A percentile compares a stretch with the other conserved stretches of the same genome.
These are phyloP conservation scores for Leptopterna dolabrata DNA, from an alignment of 2,888 invertebrate species.

Conservation along the genomic window DNA sequence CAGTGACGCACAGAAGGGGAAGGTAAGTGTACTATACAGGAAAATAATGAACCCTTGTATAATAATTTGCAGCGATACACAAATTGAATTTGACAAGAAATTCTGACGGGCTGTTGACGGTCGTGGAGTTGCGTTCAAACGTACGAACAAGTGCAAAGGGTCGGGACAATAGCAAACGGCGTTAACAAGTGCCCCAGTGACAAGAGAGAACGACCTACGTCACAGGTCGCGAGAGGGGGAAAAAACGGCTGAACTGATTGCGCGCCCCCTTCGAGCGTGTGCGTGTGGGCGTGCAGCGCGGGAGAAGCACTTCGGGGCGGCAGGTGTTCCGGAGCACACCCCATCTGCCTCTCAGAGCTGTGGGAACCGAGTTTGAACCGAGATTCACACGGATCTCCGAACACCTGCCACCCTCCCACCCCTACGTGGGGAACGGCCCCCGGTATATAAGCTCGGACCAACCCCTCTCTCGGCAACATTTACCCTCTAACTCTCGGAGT, in stretches of 20 bases:
- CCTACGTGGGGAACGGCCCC: neutral
- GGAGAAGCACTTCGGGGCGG: slow-evolving; percentile 22
- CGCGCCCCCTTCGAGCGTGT: slow-evolving; percentile 5
- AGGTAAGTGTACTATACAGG: too few relatives aligned
- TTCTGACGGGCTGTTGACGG: neutral
- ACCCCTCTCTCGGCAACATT: slow-evolving; percentile 40
- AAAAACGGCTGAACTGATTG: neutral
- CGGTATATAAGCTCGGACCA: slow-evolving; percentile 37
- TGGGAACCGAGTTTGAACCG: slow-evolving; percentile 57
- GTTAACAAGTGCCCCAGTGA: slow-evolving; percentile 39
- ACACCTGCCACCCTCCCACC: slow-evolving; percentile 60
- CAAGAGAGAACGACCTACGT: neutral
- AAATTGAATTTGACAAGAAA: neutral
- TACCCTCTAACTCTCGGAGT: slow-evolving; percentile 29
- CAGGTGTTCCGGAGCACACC: slow-evolving; percentile 56
- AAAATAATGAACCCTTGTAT: too few relatives aligned
- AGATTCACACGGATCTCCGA: slow-evolving; percentile 58
- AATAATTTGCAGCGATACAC: too few relatives aligned
- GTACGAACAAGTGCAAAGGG: neutral
- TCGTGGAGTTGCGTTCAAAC: neutral
- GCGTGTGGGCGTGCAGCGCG: slow-evolving; percentile 38
- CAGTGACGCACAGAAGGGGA: too few relatives aligned
- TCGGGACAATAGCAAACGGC: neutral
- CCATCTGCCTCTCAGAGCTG: slow-evolving; percentile 54
- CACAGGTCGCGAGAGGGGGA: neutral